Conservation (phyloP, 2,888 invertebrate species). For the Trachelus tabidus region DNA sequence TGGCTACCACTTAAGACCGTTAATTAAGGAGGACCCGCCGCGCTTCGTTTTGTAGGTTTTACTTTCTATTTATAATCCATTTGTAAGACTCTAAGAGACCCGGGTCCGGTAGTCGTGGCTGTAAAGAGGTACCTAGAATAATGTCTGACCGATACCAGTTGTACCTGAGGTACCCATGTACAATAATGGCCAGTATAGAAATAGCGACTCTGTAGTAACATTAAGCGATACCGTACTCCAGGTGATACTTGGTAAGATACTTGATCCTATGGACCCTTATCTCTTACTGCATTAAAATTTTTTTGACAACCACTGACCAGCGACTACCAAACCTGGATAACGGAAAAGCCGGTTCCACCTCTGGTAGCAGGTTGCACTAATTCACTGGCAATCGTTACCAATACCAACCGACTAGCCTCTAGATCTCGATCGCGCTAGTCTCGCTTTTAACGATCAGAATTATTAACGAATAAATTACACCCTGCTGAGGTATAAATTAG, state of each 20-base stretch:
- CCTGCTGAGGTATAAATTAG: not conserved
- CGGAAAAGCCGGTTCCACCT: not conserved
- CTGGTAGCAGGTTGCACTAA: not conserved
- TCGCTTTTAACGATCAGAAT: not conserved
- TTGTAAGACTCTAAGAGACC: slow-evolving; percentile 3
- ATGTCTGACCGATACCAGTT: not conserved
- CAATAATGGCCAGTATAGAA: not conserved
- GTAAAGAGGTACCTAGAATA: not conserved
- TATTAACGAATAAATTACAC: not conserved
- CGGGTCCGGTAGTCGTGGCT: not conserved
- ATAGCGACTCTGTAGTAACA: not conserved
- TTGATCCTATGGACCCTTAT: not conserved
- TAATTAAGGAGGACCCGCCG: slow-evolving; percentile 17
- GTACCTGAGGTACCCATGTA: not conserved
- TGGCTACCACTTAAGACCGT: slow-evolving; percentile 11
- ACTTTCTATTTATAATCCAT: slow-evolving; percentile 24
- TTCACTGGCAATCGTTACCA: not conserved
- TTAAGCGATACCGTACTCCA: no score
- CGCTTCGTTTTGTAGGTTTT: slow-evolving; percentile 18
- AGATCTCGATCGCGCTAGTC: not conserved
- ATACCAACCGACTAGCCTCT: not conserved
- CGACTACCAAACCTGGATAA: not conserved
- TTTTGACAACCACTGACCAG: not conserved
- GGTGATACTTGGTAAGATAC: not conserved
- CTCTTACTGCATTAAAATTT: not conserved